Evolutionary conservation across 2,888 invertebrate species (phyloP).

Genomic region (Microctonus aethiopoides): DNA sequence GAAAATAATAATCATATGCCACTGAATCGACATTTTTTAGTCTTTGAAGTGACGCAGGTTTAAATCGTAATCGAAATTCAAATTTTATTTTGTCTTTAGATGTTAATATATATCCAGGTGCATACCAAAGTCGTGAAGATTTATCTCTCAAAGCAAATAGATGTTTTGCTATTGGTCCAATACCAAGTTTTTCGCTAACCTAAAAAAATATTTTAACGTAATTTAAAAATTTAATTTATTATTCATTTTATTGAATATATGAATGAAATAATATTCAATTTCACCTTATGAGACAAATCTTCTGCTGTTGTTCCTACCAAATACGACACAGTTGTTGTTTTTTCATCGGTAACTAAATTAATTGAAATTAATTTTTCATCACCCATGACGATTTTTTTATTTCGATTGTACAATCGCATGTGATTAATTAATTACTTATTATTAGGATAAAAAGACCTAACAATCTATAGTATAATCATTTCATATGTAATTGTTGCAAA

Average conservation of each 20-base stretch:
- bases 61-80: conserved; percentile 85
- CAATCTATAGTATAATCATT: too few relatives aligned
- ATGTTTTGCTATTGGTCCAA: conserved; percentile 81
- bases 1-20: conserved; percentile 87
- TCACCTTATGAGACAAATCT: conserved; percentile 62
- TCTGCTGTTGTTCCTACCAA: conserved; percentile 54
- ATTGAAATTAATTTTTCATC: conserved; percentile 54
- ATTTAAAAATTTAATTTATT: background rate
- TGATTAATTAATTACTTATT: background rate
- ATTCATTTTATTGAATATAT: background rate
- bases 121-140: conserved; percentile 76
- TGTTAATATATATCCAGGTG: conserved; percentile 72
- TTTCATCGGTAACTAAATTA: conserved; percentile 54
- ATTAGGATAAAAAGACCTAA: too few relatives aligned
- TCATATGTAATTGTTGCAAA: too few relatives aligned
- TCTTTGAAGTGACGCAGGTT: conserved; percentile 74
- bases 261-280: background rate
- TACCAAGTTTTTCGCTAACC: conserved; percentile 78
- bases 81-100: conserved; percentile 70
- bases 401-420: background rate
- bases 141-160: conserved; percentile 80
- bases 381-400: conserved; percentile 48
- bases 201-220: conserved; percentile 48
- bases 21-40: conserved; percentile 77
- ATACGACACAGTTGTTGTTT: conserved; percentile 53